Conservation (phyloP, 2,888 invertebrate genomes). For the Troglohyphantes excavatus region DNA sequence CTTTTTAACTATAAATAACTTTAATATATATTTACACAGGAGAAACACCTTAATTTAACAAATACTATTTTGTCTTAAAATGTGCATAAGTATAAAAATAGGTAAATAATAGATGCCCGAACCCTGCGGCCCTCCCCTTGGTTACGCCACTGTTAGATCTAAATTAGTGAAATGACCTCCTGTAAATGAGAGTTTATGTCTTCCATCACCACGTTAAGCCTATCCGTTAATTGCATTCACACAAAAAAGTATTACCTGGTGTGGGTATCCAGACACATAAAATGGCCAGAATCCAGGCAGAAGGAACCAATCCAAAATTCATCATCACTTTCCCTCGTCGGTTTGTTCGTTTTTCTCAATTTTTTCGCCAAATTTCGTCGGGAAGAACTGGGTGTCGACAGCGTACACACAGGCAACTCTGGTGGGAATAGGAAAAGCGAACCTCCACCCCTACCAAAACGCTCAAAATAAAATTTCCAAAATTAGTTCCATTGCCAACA, state of each 20-base stretch:
- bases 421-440: constrained; percentile 49
- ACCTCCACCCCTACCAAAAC: not conserved
- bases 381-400: constrained; percentile 16
- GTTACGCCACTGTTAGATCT: no score
- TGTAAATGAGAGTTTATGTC: no score
- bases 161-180: no score
- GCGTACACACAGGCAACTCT: constrained; percentile 8
- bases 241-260: constrained; percentile 47
- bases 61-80: no score
- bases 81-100: no score
- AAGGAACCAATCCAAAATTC: constrained; percentile 26
- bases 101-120: no score
- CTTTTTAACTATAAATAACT: no score
- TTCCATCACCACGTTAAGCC: no score
- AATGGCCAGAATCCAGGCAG: constrained; percentile 42
- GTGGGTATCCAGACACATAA: constrained; percentile 52
- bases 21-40: no score
- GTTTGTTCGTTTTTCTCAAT: constrained; percentile 12
- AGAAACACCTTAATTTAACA: no score
- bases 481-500: constrained; percentile 64
- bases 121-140: no score
- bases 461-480: constrained; percentile 72
- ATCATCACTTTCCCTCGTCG: constrained; percentile 17
- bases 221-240: not conserved
- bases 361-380: not conserved